Base-by-base conservation (phyloP, 1,140 invertebrate species). In the Frieseomelitta varia region DNA sequence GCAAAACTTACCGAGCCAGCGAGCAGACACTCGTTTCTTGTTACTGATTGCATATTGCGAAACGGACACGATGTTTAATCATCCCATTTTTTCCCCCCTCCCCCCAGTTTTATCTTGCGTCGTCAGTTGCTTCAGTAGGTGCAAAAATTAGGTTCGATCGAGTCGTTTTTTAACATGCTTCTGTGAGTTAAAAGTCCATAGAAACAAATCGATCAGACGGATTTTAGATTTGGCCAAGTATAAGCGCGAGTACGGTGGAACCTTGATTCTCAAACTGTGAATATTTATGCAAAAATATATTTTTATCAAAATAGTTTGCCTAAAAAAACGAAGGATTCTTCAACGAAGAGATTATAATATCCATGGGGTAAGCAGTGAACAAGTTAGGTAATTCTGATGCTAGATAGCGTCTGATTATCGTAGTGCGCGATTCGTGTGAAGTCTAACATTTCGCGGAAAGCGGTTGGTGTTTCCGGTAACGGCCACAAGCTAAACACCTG, bases 401-500 rank as follows among this genome's bases (percentile, higher is more conserved):
- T 47, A 47, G 39, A 47, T 47, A 47, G 8, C 86, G 27, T 4
- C 27, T 67, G 19, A 65, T 55, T 73, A 53, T 78, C 84, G 79
- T 61, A 30, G 68, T 67, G 34, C 58, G 75, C 53, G 75, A 86
- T 88, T 85, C 82, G 71, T 68, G 87, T 17, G 58, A 30, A 79
- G 78, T 78, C 67, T 82, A 88, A 88, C 79, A 85, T 88, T 85
- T 76, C 71, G 56, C 55, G 75, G 51, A 63, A 75, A 72, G 75
- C 63, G 73, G 75, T n/a, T 55, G 74, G 86, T 74, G 83, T 85
- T 88, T 82, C 68, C 87, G 83, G 65, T 79, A 74, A 79, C 82
- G 87, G 76, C 86, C 30, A 82, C 79, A 53, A 34, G 56, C 71
- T 58, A 67, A 67, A 87, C 87, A 88, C 87, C 87, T 88, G 87